Evolutionary conservation across 2,113 vertebrate species (phyloP), one percentile per base, ranked within the genome.

Genomic region (Ochotona princeps): DNA sequence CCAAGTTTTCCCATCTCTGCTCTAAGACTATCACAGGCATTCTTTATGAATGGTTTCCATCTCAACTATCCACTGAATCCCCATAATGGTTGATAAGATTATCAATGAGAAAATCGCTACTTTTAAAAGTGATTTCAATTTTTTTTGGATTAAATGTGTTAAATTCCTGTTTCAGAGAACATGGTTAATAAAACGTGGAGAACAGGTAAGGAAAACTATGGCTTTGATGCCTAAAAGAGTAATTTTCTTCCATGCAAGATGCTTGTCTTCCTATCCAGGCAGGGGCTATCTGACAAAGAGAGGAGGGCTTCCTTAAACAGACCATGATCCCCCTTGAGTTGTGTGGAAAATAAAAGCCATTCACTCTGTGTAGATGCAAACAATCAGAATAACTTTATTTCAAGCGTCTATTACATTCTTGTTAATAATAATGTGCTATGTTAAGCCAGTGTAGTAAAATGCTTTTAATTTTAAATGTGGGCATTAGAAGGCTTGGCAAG

Each of bases 321-420:
- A 21, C 72, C 72, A 44, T 44, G 38, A 44, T 44, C 38, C 38
- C 38, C 38, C 38, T 44, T 44, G 15, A 54, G 13, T 13, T 23
- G 18, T 21, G 11, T 8, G 51, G 30, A 83, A 83, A 92, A 86
- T 67, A 32, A 94, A 54, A 60, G 79, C 25, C 65, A 8, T 60
- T 73, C 75, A 51, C 32, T 78, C 75, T 5, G 32, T 85, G 70
- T n/a, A 70, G 47, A 83, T 86, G 69, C 26, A 94, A 90, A 74
- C 60, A 92, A 93, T 93, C 66, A 96, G 79, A 93, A n/a, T 51
- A 3, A 12, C 78, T 98, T 98, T 98, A 98, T 97, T 98, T 97
- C 51, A 92, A 96, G 88, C 91, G 93, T 90, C 75, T 84, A 80
- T 97, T 97, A 95, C 57, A 96, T 3, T 95, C 38, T 95, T 70